A percentile compares a stretch with the other conserved stretches of the same genome.
Evolutionary conservation across 2,888 invertebrate genomes (phyloP).

Genomic region (Agrenia bidenticulata): DNA sequence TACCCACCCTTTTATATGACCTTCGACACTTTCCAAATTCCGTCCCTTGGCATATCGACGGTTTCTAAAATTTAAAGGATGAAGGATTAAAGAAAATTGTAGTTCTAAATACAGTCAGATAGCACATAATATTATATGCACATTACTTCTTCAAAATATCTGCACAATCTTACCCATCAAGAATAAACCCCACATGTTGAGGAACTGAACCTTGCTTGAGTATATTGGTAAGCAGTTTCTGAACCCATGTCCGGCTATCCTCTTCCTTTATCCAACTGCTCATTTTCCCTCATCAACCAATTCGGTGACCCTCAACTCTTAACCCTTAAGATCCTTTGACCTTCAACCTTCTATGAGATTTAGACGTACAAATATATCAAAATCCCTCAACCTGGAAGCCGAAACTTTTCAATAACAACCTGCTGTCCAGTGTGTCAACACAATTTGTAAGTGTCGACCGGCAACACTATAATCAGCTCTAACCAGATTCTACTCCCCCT

Average conservation of each 20-base stretch:
- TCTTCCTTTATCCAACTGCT: conserved; percentile 75
- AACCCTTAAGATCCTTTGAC: background rate
- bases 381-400: background rate
- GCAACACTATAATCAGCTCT: too few species aligned
- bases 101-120: background rate
- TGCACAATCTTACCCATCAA: conserved; percentile 60
- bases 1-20: conserved; percentile 58
- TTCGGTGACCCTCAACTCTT: too few species aligned
- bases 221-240: conserved; percentile 71
- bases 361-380: too few species aligned
- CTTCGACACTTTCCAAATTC: conserved; percentile 59
- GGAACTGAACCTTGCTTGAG: conserved; percentile 82
- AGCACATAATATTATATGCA: conserved; percentile 3
- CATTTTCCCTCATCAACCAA: conserved; percentile 60
- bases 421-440: too few species aligned
- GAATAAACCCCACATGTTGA: conserved; percentile 88
- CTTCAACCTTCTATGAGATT: too few species aligned
- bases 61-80: conserved; percentile 34
- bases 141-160: background rate
- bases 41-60: conserved; percentile 45
- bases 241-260: conserved; percentile 71
- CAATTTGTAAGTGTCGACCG: too few species aligned
- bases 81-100: too few species aligned
- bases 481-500: too few species aligned
- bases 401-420: too few species aligned